Evolutionary conservation across 1,140 invertebrate species (phyloP), one percentile per base, ranked within the genome.

Genomic region (Heliconius hewitsoni): DNA sequence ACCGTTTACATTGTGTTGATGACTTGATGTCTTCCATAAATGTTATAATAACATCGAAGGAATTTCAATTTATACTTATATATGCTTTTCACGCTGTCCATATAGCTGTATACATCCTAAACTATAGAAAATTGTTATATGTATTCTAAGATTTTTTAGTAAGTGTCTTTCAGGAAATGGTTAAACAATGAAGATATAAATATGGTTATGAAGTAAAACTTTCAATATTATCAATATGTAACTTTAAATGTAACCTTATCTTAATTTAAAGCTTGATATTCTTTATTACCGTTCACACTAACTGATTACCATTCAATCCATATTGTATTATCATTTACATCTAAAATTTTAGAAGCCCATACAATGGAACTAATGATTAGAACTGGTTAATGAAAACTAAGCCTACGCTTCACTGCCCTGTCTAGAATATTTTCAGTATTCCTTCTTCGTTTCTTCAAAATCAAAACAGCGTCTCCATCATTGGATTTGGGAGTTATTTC

Each of bases 391-490:
- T 87, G 82, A 78, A 88, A 91, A 72, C 79, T 87, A 57, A 91
- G 87, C 73, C 83, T 88, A 55, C 89, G 83, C 39, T 83, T 85
- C 2, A 83, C 88, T 9, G 73, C 78, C 19, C 84, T 86, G 50
- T 84, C 83, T 9, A 75, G 71, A 9, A 81, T 60, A 72, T n/a
- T 66, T 77, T 77, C 50, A 46, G 71, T 73, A 77, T 74, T 71
- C 50, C 71, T 78, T 85, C 85, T 90, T 46, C 89, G 84, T 73
- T 91, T 88, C 23, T 87, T 82, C 34, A 88, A 70, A 23, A 85
- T 39, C 18, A 83, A 82, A 34, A 83, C 30, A 80, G 55, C 66
- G 30, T 89, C 80, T 8, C 80, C 72, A 71, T 81, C 78, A 76
- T 83, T 75, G 39, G 72, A 79, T 37, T 83, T 85, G 3, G 90